Percentiles rank a stretch among this genome's conserved stretches.
These are phyloP conservation scores for Lucilia cuprina DNA, from an alignment of 1,140 invertebrate species.

Conservation along the genomic window DNA sequence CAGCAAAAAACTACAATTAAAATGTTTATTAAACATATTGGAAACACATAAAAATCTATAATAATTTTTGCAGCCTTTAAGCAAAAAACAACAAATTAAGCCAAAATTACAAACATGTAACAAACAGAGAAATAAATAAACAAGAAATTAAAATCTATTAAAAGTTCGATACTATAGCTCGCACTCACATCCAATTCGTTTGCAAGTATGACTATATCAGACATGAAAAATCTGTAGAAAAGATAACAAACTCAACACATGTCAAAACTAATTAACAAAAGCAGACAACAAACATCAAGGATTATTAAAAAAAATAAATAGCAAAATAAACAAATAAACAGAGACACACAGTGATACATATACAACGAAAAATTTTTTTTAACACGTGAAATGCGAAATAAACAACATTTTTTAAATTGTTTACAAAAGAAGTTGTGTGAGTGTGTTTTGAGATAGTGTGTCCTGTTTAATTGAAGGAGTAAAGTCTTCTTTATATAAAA, in stretches of 20 bases:
- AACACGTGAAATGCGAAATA: not conserved
- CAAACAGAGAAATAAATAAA: not conserved
- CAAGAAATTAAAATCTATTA: not conserved
- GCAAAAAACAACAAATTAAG: not conserved
- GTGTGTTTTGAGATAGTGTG: no score
- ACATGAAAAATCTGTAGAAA: conserved; percentile 18
- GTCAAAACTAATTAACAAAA: conserved; percentile 37
- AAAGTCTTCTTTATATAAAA: no score
- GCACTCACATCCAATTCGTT: no score
- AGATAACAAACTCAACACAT: conserved; percentile 34
- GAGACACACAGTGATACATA: not conserved
- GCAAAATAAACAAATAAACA: not conserved
- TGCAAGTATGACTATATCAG: not conserved
- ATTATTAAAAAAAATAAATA: not conserved
- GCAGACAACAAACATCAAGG: conserved; percentile 28
- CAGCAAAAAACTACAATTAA: not conserved
- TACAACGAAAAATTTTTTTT: not conserved
- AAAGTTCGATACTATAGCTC: not conserved
- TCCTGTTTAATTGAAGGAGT: no score
- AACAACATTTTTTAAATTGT: not conserved
- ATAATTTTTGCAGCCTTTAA: not conserved
- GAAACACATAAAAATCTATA: not conserved
- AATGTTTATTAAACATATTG: not conserved
- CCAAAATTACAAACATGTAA: not conserved
- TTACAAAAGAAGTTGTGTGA: not conserved